phyloP scores from a whole-genome alignment of 1,140 invertebrate species.

The Scaptomyza montana region DNA sequence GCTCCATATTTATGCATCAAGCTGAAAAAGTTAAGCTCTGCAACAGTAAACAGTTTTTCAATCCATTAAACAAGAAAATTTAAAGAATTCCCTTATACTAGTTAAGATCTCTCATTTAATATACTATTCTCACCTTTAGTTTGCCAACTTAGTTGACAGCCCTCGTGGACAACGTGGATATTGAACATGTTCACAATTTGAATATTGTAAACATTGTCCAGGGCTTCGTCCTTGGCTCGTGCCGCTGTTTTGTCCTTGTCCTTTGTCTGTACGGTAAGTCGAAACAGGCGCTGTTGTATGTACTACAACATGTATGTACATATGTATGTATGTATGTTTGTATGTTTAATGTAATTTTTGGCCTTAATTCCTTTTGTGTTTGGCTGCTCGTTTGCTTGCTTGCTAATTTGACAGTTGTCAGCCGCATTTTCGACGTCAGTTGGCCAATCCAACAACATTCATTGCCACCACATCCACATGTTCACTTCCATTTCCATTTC shows the following conservation, averaged over 20 bases:
- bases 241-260: conserved; percentile 33
- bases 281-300: too few species aligned
- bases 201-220: conserved; percentile 29
- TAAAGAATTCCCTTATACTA: too few species aligned
- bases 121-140: neutral
- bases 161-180: conserved; percentile 6
- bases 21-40: too few species aligned
- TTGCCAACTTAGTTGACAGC: neutral
- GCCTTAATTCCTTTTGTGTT: conserved; percentile 73
- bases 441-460: conserved; percentile 40
- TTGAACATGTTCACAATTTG: conserved; percentile 34
- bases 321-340: neutral
- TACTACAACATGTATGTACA: too few species aligned
- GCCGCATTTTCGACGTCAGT: conserved; percentile 48
- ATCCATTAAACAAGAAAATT: too few species aligned
- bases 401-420: conserved; percentile 80
- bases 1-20: too few species aligned
- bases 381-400: conserved; percentile 53
- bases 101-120: too few species aligned
- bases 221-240: conserved; percentile 61
- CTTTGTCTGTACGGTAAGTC: too few species aligned
- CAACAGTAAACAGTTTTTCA: too few species aligned
- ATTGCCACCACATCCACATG: conserved; percentile 11
- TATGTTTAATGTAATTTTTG: conserved; percentile 71
- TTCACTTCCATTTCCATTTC: conserved; percentile 27